These are phyloP conservation scores for Panzeria rudis DNA, from an alignment of 2,888 invertebrate genomes.

Conservation along the genomic window DNA sequence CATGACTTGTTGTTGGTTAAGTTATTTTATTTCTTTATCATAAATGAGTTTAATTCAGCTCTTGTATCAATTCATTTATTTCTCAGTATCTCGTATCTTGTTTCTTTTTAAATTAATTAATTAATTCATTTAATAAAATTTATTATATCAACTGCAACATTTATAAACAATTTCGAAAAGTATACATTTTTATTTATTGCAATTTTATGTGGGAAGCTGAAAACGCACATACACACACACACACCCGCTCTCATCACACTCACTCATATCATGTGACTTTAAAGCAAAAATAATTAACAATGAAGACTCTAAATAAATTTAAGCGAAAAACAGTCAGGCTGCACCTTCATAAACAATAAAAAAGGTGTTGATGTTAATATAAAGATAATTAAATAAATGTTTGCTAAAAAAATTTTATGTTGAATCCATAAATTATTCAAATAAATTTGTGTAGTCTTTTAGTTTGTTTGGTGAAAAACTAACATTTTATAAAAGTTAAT, in stretches of 20 bases:
- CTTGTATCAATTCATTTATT: slow-evolving; percentile 7
- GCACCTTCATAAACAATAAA: slow-evolving; percentile 65
- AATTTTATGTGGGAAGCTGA: slow-evolving; percentile 69
- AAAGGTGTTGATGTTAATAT: slow-evolving; percentile 70
- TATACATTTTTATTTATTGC: slow-evolving; percentile 37
- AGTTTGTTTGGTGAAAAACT: slow-evolving; percentile 22
- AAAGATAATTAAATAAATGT: slow-evolving; percentile 61
- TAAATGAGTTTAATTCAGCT: not conserved
- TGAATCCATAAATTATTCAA: slow-evolving; percentile 66
- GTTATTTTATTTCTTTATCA: not conserved
- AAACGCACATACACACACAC: slow-evolving; percentile 17
- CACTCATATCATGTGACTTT: slow-evolving; percentile 33
- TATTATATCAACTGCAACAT: slow-evolving; percentile 63
- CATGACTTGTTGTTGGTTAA: not conserved
- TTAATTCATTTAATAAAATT: slow-evolving; percentile 56
- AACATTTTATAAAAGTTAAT: slow-evolving; percentile 67
- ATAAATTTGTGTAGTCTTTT: slow-evolving; percentile 19
- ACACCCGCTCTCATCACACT: not conserved
- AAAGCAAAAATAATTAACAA: slow-evolving; percentile 21
- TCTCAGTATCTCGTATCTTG: not conserved
- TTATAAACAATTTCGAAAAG: slow-evolving; percentile 59
- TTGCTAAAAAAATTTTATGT: slow-evolving; percentile 35
- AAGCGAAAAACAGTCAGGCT: slow-evolving; percentile 37
- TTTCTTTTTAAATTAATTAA: slow-evolving; percentile 52
- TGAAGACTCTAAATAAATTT: slow-evolving; percentile 43